These are phyloP conservation scores for Struthidea cinerea DNA, from an alignment of 2,113 vertebrate species.

Conservation along the genomic window DNA sequence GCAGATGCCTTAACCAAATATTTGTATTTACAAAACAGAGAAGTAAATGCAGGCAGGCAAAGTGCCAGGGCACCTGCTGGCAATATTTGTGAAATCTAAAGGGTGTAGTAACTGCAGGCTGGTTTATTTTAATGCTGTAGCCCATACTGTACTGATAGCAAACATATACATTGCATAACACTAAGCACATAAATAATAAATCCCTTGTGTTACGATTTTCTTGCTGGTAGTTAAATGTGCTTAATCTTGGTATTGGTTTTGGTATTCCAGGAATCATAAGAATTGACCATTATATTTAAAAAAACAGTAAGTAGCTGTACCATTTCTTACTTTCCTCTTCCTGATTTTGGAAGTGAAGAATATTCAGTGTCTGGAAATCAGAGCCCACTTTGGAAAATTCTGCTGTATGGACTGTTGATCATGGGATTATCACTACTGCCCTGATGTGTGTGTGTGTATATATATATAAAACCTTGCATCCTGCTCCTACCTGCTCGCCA, in stretches of 20 bases:
- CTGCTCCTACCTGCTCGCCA: not conserved
- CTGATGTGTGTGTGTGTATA: fast-evolving
- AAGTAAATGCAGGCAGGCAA: not conserved
- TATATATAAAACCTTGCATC: not conserved
- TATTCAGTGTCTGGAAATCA: not conserved
- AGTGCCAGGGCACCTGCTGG: not conserved
- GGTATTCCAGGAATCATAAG: not conserved
- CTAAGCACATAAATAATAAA: not conserved
- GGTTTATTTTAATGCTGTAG: not conserved
- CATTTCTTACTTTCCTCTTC: not conserved
- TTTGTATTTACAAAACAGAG: conserved; percentile 19
- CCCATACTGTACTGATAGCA: not conserved
- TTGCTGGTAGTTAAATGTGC: not conserved
- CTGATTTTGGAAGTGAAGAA: not conserved
- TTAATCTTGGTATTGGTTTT: not conserved
- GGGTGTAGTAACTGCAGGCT: not conserved
- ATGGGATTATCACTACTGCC: not conserved
- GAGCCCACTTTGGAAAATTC: not conserved
- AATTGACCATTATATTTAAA: not conserved
- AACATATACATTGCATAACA: not conserved
- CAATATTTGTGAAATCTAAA: not conserved
- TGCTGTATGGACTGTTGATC: not conserved
- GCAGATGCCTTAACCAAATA: conserved; percentile 7
- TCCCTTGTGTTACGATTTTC: not conserved
- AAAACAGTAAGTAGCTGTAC: not conserved